These are phyloP conservation scores for Pomacea canaliculata DNA, from an alignment of 2,888 invertebrate species.

Conservation along the genomic window DNA sequence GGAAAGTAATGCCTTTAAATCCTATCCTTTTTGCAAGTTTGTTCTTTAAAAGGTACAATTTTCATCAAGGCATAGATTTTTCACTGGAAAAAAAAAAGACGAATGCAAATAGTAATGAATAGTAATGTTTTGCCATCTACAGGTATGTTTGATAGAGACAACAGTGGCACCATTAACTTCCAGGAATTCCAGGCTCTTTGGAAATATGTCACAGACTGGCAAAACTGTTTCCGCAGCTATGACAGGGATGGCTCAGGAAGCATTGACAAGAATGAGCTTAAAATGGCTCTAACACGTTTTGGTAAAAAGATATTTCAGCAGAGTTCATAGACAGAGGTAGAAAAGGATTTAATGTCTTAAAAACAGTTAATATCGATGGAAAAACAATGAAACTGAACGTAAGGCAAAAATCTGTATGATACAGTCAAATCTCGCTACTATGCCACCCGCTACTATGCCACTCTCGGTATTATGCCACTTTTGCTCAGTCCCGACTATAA, in stretches of 20 bases:
- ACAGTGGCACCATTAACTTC: slow-evolving; percentile 90
- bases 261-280: slow-evolving; percentile 91
- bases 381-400: neutral
- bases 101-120: no score
- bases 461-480: no score
- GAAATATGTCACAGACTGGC: slow-evolving; percentile 99
- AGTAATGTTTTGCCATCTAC: slow-evolving; percentile 26
- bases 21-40: no score
- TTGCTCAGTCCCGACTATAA: no score
- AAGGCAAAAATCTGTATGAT: neutral
- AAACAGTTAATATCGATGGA: neutral
- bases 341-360: neutral
- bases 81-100: no score
- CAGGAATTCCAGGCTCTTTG: slow-evolving; percentile 96
- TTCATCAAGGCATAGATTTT: no score
- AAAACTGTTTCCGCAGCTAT: slow-evolving; percentile 92
- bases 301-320: slow-evolving; percentile 75
- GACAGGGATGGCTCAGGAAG: slow-evolving; percentile 90
- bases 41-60: no score
- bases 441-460: no score
- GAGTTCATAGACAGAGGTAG: neutral
- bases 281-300: slow-evolving; percentile 89
- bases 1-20: no score
- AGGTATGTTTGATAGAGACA: slow-evolving; percentile 91
- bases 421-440: no score